These are phyloP conservation scores for Euphysa ruthae DNA, from an alignment of 30 jellyfish, hydroid and myxozoan genomes.

Conservation along the genomic window DNA sequence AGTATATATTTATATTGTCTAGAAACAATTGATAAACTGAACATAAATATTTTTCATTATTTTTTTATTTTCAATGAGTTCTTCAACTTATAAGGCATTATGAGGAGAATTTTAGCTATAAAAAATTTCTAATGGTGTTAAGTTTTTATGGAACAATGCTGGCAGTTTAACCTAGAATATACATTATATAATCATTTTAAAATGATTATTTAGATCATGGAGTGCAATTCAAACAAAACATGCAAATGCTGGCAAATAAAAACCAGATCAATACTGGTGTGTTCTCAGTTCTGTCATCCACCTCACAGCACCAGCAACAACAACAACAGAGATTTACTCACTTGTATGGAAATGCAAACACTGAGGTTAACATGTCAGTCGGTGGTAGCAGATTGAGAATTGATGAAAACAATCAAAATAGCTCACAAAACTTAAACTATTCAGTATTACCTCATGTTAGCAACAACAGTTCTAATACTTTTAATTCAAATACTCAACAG, in stretches of 20 bases:
- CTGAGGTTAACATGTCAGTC: background rate
- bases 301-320: conserved; percentile 19
- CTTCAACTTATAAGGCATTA: no score
- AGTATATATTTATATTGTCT: no score
- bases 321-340: conserved; percentile 4
- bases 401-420: background rate
- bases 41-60: no score
- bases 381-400: background rate
- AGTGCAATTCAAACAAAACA: conserved; percentile 23
- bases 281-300: background rate
- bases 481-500: background rate
- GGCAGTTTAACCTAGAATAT: no score
- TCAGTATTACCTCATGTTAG: background rate
- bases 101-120: no score
- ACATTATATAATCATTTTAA: no score
- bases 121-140: no score
- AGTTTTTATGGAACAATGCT: no score
- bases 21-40: no score
- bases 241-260: conserved; percentile 13
- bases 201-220: conserved; percentile 18
- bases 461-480: background rate
- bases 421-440: background rate
- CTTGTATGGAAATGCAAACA: conserved; percentile 4
- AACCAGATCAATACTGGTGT: background rate
- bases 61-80: no score